phyloP scores from a whole-genome alignment of 2,113 vertebrate genomes.

The Rhynchomys soricoides region DNA sequence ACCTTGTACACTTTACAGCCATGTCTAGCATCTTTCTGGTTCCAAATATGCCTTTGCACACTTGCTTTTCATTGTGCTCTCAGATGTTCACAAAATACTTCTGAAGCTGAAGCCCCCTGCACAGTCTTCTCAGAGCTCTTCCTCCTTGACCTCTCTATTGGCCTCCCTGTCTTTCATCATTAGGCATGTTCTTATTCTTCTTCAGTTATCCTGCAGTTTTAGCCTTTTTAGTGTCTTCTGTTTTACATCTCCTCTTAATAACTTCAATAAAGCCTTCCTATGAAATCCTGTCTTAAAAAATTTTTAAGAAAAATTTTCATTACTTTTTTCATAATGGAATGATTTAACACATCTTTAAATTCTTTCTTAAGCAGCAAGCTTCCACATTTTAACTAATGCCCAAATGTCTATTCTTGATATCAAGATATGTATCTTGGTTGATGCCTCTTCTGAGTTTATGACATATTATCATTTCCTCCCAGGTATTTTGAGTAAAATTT shows the following conservation, averaged over 20 bases:
- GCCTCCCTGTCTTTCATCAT: background rate
- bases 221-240: background rate
- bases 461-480: too few relatives aligned
- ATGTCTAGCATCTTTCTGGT: background rate
- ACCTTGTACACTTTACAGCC: background rate
- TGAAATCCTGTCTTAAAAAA: background rate
- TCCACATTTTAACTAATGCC: background rate
- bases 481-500: background rate
- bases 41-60: too few relatives aligned
- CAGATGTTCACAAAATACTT: background rate
- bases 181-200: background rate
- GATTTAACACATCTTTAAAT: background rate
- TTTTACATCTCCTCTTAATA: background rate
- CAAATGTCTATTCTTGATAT: background rate
- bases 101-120: background rate
- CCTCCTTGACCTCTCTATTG: too few relatives aligned
- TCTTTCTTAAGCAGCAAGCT: background rate
- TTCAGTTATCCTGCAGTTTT: too few relatives aligned
- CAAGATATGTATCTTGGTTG: background rate
- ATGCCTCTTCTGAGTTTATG: background rate
- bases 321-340: background rate
- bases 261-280: background rate
- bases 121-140: background rate
- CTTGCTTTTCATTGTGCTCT: too few relatives aligned
- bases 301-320: background rate